Base-by-base conservation (phyloP, 1,140 invertebrate species). In the Cydia fagiglandana region DNA sequence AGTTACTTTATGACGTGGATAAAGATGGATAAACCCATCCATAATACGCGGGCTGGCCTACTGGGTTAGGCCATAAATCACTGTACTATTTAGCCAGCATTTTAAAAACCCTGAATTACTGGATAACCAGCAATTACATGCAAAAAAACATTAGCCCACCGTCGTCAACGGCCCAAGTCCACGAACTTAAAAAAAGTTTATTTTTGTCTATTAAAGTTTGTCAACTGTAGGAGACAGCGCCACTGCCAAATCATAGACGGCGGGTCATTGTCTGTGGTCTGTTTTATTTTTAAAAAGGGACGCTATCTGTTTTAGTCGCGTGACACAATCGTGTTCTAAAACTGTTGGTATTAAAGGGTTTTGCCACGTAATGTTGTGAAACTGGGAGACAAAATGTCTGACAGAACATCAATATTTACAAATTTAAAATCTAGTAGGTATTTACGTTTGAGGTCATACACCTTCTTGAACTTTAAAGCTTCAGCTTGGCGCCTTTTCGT, bases 231-330 rank as follows among this genome's bases (percentile, higher is more conserved):
- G n/a, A 53, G n/a, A 28, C 66, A 38, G 38, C 66, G 34, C 66
- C 66, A 34, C 17, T 70, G 66, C 66, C 66, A 70, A 70, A 70
- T 68, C 64, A 68, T 68, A 68, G 34, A 41, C 30, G 66, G 66
- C 30, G 66, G 66, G 66, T 70, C 66, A 70, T 70, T 70, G 66
- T 70, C 66, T 70, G 66, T 70, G 66, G 66, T 70, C 15, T 0
- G 30, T 34, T 70, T 45, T 15, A 41, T 47, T 41, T 17, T 10
- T 45, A 70, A 70, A 70, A 70, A 70, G 12, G 66, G 66, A 70
- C 30, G 30, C 30, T 66, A 38, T 12, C 61, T 64, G 64, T 68
- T 68, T 34, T 68, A 13, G 64, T 34, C 64, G 30, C 64, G 64
- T 34, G 28, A 4, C 28, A 68, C 28, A 38, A 34, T n/a, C 30